phyloP scores from a whole-genome alignment of 2,113 vertebrate species.

The Chascanopsetta lugubris region DNA sequence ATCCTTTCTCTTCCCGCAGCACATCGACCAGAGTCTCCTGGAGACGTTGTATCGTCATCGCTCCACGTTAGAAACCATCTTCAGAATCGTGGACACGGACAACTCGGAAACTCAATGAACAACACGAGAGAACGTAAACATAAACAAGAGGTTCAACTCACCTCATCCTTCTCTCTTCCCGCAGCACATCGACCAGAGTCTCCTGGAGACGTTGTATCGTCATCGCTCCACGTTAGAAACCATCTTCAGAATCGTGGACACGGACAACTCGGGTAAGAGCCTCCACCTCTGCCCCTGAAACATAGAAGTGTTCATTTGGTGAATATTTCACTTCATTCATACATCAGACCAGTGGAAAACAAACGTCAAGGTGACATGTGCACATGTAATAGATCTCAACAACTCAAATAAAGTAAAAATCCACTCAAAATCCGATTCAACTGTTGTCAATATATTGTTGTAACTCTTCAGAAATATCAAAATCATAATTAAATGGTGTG shows the following conservation, averaged over 20 bases:
- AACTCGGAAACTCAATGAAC: neutral
- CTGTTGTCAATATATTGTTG: too few relatives aligned
- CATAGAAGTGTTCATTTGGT: slow-evolving; percentile 23
- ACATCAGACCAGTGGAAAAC: too few relatives aligned
- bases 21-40: slow-evolving; percentile 88
- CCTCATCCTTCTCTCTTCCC: neutral
- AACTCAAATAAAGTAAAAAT: too few relatives aligned
- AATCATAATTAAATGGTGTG: too few relatives aligned
- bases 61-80: slow-evolving; percentile 94
- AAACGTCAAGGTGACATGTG: too few relatives aligned
- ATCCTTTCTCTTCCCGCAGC: slow-evolving; percentile 69
- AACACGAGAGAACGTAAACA: neutral
- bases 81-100: slow-evolving; percentile 93
- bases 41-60: slow-evolving; percentile 92
- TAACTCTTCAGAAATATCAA: too few relatives aligned
- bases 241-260: slow-evolving; percentile 95
- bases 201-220: slow-evolving; percentile 91
- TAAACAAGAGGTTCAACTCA: neutral
- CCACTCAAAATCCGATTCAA: too few relatives aligned
- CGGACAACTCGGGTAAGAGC: slow-evolving; percentile 89
- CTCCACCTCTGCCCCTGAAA: too few relatives aligned
- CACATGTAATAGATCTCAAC: too few relatives aligned
- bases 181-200: slow-evolving; percentile 88
- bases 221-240: slow-evolving; percentile 93
- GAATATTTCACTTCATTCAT: too few relatives aligned